These are phyloP conservation scores for Volucella inflata DNA, from an alignment of 2,888 invertebrate species.

Conservation along the genomic window DNA sequence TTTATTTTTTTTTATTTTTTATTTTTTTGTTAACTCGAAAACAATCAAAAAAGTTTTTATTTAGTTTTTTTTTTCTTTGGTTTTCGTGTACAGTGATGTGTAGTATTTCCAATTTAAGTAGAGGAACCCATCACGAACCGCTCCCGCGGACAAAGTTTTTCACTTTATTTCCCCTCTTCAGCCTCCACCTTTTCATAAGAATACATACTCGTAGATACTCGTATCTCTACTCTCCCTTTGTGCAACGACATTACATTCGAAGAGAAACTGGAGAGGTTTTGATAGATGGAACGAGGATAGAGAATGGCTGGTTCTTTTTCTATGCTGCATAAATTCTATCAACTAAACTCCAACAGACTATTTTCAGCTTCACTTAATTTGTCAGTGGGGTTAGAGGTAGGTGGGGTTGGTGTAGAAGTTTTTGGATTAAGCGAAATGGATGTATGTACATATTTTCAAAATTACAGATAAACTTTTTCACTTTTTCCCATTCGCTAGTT, in stretches of 20 bases:
- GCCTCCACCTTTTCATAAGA: background rate
- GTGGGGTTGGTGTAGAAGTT: background rate
- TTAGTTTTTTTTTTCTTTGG: slow-evolving; percentile 61
- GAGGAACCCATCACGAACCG: slow-evolving; percentile 63
- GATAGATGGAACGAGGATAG: too few relatives aligned
- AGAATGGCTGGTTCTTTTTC: slow-evolving; percentile 8
- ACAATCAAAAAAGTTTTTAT: slow-evolving; percentile 73
- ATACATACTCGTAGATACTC: background rate
- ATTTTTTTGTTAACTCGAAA: slow-evolving; percentile 61
- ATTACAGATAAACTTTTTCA: slow-evolving; percentile 74
- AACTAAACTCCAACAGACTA: slow-evolving; percentile 71
- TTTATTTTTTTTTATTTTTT: background rate
- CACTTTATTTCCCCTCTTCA: slow-evolving; percentile 61
- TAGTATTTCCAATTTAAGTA: slow-evolving; percentile 68
- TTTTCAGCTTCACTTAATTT: slow-evolving; percentile 75
- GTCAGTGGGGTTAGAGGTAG: background rate
- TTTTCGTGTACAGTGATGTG: slow-evolving; percentile 42
- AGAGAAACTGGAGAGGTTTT: background rate
- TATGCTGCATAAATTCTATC: slow-evolving; percentile 64
- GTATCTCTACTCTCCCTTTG: background rate
- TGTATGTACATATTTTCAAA: slow-evolving; percentile 53
- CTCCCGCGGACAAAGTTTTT: slow-evolving; percentile 71
- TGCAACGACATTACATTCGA: slow-evolving; percentile 39
- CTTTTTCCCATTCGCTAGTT: slow-evolving; percentile 20
- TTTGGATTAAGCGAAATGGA: slow-evolving; percentile 26